phyloP scores from a whole-genome alignment of 2,888 invertebrate genomes.

The Xestia sexstrigata region DNA sequence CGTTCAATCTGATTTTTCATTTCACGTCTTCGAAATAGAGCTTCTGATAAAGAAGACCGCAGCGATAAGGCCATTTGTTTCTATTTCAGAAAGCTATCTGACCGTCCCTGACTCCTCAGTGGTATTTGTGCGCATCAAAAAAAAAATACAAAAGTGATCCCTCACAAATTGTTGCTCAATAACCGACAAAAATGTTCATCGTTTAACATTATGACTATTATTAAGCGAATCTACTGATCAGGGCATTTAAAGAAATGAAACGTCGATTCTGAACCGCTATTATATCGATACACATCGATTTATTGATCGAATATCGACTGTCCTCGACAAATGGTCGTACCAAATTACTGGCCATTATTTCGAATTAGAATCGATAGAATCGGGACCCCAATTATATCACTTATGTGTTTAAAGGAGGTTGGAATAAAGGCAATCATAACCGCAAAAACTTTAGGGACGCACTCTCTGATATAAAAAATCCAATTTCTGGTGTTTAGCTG shows the following conservation, averaged over 20 bases:
- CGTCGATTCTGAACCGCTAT: constrained; percentile 87
- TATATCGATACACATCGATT: constrained; percentile 90
- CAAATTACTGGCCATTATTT: constrained; percentile 90
- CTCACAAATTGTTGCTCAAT: constrained; percentile 73
- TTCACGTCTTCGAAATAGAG: background rate
- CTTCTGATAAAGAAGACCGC: background rate
- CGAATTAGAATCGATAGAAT: constrained; percentile 90
- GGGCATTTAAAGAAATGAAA: constrained; percentile 90
- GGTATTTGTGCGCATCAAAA: constrained; percentile 57
- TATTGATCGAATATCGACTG: constrained; percentile 90
- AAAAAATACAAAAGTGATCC: constrained; percentile 64
- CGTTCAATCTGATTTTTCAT: background rate
- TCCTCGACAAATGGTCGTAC: constrained; percentile 89
- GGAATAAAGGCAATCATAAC: constrained; percentile 84
- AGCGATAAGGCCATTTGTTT: background rate
- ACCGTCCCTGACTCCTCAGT: constrained; percentile 28
- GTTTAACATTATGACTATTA: constrained; percentile 89
- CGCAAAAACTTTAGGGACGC: constrained; percentile 78
- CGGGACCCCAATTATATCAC: constrained; percentile 90
- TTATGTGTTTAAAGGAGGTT: constrained; percentile 90
- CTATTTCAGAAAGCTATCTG: background rate
- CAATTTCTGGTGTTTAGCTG: constrained; percentile 66
- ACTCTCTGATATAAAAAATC: constrained; percentile 67
- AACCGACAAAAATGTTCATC: constrained; percentile 82
- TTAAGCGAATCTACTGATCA: constrained; percentile 88